A percentile compares a stretch with the other conserved stretches of the same genome.
These are phyloP conservation scores for Drosophila sproati DNA, from an alignment of 1,140 invertebrate species.

Conservation along the genomic window DNA sequence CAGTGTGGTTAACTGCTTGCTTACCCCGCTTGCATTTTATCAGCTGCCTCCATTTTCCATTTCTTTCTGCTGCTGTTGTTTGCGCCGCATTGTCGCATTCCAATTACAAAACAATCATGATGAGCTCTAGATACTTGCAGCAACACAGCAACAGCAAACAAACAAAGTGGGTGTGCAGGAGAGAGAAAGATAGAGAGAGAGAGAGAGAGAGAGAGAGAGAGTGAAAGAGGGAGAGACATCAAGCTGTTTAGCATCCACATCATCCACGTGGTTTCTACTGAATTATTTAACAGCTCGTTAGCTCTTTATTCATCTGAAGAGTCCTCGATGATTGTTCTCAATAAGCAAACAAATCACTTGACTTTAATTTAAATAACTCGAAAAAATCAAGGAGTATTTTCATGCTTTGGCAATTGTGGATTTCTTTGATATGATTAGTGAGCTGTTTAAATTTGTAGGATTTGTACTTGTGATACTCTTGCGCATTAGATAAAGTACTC, in stretches of 20 bases:
- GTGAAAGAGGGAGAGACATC: not conserved
- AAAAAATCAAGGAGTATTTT: not conserved
- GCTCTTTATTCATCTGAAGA: conserved; percentile 21
- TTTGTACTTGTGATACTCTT: too few relatives aligned
- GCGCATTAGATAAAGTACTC: too few relatives aligned
- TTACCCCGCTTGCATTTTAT: conserved; percentile 58
- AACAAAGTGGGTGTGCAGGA: not conserved
- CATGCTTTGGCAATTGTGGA: not conserved
- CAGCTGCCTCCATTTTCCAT: conserved; percentile 49
- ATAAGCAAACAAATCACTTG: conserved; percentile 3
- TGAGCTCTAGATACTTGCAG: conserved; percentile 70
- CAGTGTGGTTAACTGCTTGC: conserved; percentile 19
- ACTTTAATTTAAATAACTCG: not conserved
- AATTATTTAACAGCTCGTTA: not conserved
- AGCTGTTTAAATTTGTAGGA: too few relatives aligned
- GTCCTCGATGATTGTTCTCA: not conserved
- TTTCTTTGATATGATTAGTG: not conserved
- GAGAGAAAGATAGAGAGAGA: conserved; percentile 34
- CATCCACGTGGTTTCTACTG: conserved; percentile 1
- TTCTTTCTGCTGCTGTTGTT: conserved; percentile 13
- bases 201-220: not conserved
- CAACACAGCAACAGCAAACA: conserved; percentile 40
- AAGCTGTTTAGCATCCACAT: conserved; percentile 14
- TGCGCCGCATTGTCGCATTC: conserved; percentile 69
- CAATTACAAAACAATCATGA: conserved; percentile 82